phyloP scores from a whole-genome alignment of 2,797 vertebrate genomes.

The Hippocampus kuda region DNA sequence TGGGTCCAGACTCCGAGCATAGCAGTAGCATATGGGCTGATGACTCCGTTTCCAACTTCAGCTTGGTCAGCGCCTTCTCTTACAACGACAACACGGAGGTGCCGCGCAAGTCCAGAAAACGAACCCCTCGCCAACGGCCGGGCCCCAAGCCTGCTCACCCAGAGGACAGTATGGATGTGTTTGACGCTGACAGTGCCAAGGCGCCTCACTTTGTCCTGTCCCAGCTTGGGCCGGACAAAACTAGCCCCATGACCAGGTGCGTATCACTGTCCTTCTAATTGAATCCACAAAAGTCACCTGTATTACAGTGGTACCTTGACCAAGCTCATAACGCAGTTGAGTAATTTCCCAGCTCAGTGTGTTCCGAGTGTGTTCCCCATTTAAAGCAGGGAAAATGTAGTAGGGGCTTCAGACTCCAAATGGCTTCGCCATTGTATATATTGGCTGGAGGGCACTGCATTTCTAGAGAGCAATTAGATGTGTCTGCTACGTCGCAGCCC shows the following conservation, averaged over 20 bases:
- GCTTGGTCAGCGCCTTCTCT: slow-evolving; percentile 91
- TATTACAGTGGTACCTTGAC: not conserved
- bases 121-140: slow-evolving; percentile 93
- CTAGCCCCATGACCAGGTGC: slow-evolving; percentile 77
- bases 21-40: slow-evolving; percentile 99
- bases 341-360: too few relatives aligned
- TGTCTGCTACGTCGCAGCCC: too few relatives aligned
- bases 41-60: slow-evolving; percentile 98
- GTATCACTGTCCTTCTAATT: slow-evolving; percentile 6
- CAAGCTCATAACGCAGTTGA: not conserved
- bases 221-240: slow-evolving; percentile 93
- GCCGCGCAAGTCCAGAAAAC: slow-evolving; percentile 95
- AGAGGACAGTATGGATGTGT: slow-evolving; percentile 98
- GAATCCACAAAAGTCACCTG: not conserved
- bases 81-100: slow-evolving; percentile 99
- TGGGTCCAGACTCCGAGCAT: slow-evolving; percentile 85
- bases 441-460: too few relatives aligned
- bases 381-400: too few relatives aligned
- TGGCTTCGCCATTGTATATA: too few relatives aligned
- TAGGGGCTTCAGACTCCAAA: too few relatives aligned
- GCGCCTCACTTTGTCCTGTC: slow-evolving; percentile 98
- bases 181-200: slow-evolving; percentile 99
- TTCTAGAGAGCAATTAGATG: too few relatives aligned
- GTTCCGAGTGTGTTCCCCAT: too few relatives aligned
- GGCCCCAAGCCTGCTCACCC: slow-evolving; percentile 83